Evolutionary conservation across 2,888 invertebrate genomes (phyloP), one percentile per base, ranked within the genome.

Genomic region (Shargacucullia verbasci): DNA sequence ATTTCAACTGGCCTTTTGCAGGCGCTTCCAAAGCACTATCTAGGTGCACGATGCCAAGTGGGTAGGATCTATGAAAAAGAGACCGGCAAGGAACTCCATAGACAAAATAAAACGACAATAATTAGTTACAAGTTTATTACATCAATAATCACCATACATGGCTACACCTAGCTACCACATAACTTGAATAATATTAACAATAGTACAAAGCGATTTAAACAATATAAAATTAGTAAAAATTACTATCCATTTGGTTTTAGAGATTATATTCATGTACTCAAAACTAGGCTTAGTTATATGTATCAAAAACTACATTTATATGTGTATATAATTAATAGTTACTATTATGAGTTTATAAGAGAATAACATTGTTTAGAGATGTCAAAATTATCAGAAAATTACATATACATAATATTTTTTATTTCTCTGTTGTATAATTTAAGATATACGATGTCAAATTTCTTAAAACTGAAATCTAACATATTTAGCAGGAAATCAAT

Each of bases 41-140:
- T n/a, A n/a, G n/a, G n/a, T n/a, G n/a, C n/a, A n/a, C n/a, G n/a
- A n/a, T n/a, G n/a, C n/a, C n/a, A n/a, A n/a, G n/a, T n/a, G n/a
- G n/a, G n/a, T n/a, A n/a, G n/a, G n/a, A n/a, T n/a, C n/a, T n/a
- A n/a, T n/a, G n/a, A n/a, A n/a, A n/a, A n/a, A n/a, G n/a, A n/a
- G n/a, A n/a, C n/a, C n/a, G n/a, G n/a, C n/a, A n/a, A n/a, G n/a
- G n/a, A n/a, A n/a, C 20, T 20, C 20, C 20, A 20, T 20, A 20
- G 20, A 20, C 2, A 0, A 47, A 76, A 71, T 57, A 58, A 78
- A 71, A 76, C 53, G 0, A 38, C 10, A 41, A 5, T 11, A 45
- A 70, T 76, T 71, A 76, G 76, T 76, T 77, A 77, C 78, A 71
- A 25, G 46, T 76, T 69, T 78, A 76, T 69, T 76, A 73, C 66